phyloP scores from a whole-genome alignment of 1,140 invertebrate species.

The Neodiprion lecontei region DNA sequence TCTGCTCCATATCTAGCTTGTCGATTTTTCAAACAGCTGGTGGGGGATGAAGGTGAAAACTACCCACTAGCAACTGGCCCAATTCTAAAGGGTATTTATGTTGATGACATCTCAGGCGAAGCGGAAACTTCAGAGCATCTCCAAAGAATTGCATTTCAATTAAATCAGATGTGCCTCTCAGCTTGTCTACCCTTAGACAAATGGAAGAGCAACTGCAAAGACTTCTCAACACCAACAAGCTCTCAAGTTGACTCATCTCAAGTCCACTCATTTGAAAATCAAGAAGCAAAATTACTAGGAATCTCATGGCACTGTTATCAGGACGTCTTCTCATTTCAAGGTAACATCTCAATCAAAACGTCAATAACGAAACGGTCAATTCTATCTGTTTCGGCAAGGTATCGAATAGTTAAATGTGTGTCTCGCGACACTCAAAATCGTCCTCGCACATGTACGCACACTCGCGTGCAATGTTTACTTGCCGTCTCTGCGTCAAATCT shows the following conservation, averaged over 20 bases:
- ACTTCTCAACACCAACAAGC: neutral
- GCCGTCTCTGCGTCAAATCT: too few species aligned
- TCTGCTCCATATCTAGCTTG: slow-evolving; percentile 41
- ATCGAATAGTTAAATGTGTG: too few species aligned
- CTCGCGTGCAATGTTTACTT: too few species aligned
- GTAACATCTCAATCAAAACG: neutral
- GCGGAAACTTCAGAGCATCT: slow-evolving; percentile 14
- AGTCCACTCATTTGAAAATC: neutral
- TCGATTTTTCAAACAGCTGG: slow-evolving; percentile 29
- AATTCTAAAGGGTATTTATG: slow-evolving; percentile 27
- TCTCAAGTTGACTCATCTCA: neutral
- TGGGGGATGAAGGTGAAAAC: slow-evolving; percentile 18
- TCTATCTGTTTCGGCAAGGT: slow-evolving; percentile 5
- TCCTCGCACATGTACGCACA: too few species aligned
- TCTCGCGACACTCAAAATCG: too few species aligned
- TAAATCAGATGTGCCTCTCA: slow-evolving; percentile 14
- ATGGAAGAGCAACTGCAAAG: slow-evolving; percentile 21
- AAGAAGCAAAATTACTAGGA: neutral
- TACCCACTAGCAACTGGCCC: slow-evolving; percentile 13
- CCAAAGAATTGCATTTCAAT: slow-evolving; percentile 7
- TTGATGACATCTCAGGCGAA: slow-evolving; percentile 37
- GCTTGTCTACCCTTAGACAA: slow-evolving; percentile 33
- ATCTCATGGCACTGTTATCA: neutral
- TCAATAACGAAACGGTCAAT: slow-evolving; percentile 20
- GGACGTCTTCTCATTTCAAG: slow-evolving; percentile 18